Evolutionary conservation across 2,888 invertebrate genomes (phyloP).

Genomic region (Diarsia mendica): DNA sequence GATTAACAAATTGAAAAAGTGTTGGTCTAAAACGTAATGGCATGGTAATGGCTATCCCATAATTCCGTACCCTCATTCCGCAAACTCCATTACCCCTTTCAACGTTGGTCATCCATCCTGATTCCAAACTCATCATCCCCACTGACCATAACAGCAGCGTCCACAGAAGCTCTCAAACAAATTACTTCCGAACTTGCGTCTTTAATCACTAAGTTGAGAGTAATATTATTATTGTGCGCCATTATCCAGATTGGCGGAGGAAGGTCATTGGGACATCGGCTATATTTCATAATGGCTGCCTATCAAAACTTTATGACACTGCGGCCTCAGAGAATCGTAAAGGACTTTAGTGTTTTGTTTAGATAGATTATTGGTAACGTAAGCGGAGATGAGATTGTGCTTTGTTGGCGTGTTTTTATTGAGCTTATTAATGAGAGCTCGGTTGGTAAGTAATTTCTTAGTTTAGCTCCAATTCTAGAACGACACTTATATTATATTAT

Average conservation of each 20-base stretch:
- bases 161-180: constrained; percentile 60
- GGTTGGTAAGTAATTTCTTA: background rate
- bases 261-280: constrained; percentile 66
- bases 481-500: background rate
- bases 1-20: too few species aligned
- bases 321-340: constrained; percentile 76
- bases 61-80: too few species aligned
- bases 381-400: constrained; percentile 26
- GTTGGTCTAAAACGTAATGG: background rate
- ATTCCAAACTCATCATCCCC: constrained; percentile 29
- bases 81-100: background rate
- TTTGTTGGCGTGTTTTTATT: constrained; percentile 13
- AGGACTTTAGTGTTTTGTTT: constrained; percentile 77
- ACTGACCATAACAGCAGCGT: constrained; percentile 48
- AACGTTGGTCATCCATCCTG: constrained; percentile 15
- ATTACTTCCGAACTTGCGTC: constrained; percentile 64
- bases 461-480: background rate
- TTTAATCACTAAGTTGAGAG: constrained; percentile 63
- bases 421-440: background rate
- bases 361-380: constrained; percentile 65
- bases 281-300: constrained; percentile 74
- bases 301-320: constrained; percentile 82
- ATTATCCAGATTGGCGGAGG: constrained; percentile 68
- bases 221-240: constrained; percentile 67
- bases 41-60: background rate